Conservation (phyloP, 2,797 vertebrate genomes). For the Arnoldichthys spilopterus region DNA sequence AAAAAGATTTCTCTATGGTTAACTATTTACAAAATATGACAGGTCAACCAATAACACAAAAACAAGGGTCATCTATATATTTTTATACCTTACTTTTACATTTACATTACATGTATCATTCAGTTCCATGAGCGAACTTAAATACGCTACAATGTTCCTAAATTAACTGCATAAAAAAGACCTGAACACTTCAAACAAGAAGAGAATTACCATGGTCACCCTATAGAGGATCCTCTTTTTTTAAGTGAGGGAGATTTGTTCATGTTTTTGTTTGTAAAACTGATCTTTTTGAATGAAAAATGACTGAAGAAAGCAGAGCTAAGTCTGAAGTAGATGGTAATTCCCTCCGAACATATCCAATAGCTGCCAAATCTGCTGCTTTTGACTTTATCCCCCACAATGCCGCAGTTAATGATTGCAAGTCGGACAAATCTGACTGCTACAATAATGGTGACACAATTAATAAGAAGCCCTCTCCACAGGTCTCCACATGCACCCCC, state of each 20-base stretch:
- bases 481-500: constrained; percentile 11
- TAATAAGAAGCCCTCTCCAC: constrained; percentile 24
- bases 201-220: too few relatives aligned
- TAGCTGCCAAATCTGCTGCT: neutral
- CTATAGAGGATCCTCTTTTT: neutral
- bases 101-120: too few relatives aligned
- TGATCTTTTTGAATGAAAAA: neutral
- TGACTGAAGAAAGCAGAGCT: neutral
- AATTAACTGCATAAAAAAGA: too few relatives aligned
- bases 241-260: neutral
- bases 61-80: too few relatives aligned
- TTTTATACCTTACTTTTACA: too few relatives aligned
- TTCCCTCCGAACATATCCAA: neutral
- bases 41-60: too few relatives aligned
- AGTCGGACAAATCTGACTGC: neutral
- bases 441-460: constrained; percentile 8
- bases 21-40: too few relatives aligned
- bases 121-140: too few relatives aligned
- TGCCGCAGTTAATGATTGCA: neutral
- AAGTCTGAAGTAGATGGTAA: neutral
- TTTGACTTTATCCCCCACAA: constrained; percentile 9
- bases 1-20: too few relatives aligned
- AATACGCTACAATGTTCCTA: too few relatives aligned
- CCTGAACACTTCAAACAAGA: too few relatives aligned
- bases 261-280: neutral